These are phyloP conservation scores for honey bee (Apis mellifera) DNA, from an alignment of 1,140 invertebrate species.

Conservation along the genomic window DNA sequence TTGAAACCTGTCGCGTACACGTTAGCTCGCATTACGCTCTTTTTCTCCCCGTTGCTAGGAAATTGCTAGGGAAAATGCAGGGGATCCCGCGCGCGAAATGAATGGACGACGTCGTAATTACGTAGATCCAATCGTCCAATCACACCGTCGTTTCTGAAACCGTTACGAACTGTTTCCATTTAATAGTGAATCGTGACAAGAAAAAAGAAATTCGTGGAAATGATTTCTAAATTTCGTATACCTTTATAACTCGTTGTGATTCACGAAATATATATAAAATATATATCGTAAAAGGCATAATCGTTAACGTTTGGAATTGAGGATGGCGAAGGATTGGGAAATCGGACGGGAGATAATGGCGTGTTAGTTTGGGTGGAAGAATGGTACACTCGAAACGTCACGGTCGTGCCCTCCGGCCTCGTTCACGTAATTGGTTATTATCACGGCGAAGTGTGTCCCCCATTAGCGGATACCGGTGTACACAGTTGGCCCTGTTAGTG, in stretches of 20 bases:
- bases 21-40: background rate
- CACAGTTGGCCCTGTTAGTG: conserved; percentile 44
- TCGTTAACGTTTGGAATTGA: too few species aligned
- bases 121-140: too few species aligned
- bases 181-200: background rate
- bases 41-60: background rate
- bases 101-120: conserved; percentile 3
- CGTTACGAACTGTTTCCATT: background rate
- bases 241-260: too few species aligned
- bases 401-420: conserved; percentile 43
- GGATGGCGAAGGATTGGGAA: background rate
- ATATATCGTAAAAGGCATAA: too few species aligned
- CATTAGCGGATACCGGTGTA: conserved; percentile 45
- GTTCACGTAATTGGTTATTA: conserved; percentile 55
- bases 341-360: background rate
- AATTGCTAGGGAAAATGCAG: too few species aligned
- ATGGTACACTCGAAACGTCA: conserved; percentile 39
- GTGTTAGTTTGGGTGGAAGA: background rate
- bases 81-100: background rate
- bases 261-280: too few species aligned
- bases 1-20: background rate
- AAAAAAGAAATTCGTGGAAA: too few species aligned
- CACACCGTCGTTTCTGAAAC: too few species aligned
- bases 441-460: conserved; percentile 52
- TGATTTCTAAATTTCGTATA: too few species aligned